Conservation (phyloP, 2,888 invertebrate species). For the Ormyrus thymus region DNA sequence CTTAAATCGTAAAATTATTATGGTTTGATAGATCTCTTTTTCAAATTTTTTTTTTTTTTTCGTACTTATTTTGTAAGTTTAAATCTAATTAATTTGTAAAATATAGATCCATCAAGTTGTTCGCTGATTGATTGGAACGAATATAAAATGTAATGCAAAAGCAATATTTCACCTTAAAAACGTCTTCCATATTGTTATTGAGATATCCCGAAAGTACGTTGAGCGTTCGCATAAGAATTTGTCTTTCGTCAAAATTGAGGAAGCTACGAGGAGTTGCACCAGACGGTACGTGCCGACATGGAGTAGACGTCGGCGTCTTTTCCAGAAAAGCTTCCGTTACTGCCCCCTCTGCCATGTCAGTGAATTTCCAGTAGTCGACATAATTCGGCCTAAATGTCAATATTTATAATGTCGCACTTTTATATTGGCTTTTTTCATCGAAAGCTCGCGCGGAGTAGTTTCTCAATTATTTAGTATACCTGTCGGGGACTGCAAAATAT, state of each 20-base stretch:
- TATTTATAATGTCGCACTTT: too few species aligned
- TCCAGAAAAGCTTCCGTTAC: slow-evolving; percentile 81
- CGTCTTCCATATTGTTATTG: slow-evolving; percentile 82
- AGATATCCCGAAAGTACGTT: slow-evolving; percentile 82
- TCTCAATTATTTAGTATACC: slow-evolving; percentile 56
- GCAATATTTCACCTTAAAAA: slow-evolving; percentile 78
- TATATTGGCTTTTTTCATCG: too few species aligned
- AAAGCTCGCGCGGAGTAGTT: background rate
- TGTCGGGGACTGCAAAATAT: slow-evolving; percentile 76
- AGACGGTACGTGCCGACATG: slow-evolving; percentile 83
- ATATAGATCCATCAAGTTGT: too few species aligned
- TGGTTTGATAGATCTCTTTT: background rate
- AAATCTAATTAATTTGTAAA: background rate
- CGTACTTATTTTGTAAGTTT: background rate
- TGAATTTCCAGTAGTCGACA: slow-evolving; percentile 81
- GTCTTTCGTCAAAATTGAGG: slow-evolving; percentile 85
- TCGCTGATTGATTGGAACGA: too few species aligned
- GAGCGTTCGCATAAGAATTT: slow-evolving; percentile 80
- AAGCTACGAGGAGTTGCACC: slow-evolving; percentile 80
- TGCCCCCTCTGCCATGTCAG: slow-evolving; percentile 82
- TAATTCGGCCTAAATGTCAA: slow-evolving; percentile 57
- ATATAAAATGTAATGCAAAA: background rate
- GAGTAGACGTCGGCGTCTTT: slow-evolving; percentile 82
- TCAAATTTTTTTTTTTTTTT: background rate
- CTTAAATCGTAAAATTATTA: background rate